Conservation (phyloP, 2,888 invertebrate genomes). For the Pammene aurita region DNA sequence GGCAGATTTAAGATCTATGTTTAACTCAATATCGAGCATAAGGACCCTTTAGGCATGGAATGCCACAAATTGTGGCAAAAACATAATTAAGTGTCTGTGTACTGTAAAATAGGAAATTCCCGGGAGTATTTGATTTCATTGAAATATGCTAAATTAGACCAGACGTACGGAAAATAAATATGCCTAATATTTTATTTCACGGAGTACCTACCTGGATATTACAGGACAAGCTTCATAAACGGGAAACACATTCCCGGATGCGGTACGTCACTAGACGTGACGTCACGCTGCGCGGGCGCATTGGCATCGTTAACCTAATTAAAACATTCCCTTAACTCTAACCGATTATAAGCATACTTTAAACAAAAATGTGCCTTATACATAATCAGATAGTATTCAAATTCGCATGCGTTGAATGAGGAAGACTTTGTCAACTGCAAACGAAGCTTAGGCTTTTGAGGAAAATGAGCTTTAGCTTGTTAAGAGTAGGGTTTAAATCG, state of each 20-base stretch:
- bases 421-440: constrained; percentile 12
- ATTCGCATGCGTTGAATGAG: not conserved
- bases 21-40: too few species aligned
- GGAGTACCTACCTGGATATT: too few species aligned
- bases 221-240: not conserved
- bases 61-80: too few species aligned
- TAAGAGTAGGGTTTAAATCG: not conserved
- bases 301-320: constrained; percentile 67
- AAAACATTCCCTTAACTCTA: constrained; percentile 64
- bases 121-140: too few species aligned
- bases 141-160: too few species aligned
- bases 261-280: constrained; percentile 25
- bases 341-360: constrained; percentile 46
- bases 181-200: too few species aligned
- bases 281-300: constrained; percentile 52
- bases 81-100: too few species aligned
- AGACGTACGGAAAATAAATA: too few species aligned
- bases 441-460: not conserved
- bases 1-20: too few species aligned
- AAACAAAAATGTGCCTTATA: not conserved
- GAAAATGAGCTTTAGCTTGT: not conserved
- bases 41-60: too few species aligned
- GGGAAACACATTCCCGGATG: not conserved
- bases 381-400: not conserved
- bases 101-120: too few species aligned